Conservation (phyloP, 2,888 invertebrate genomes). For the Leucoma salicis region DNA sequence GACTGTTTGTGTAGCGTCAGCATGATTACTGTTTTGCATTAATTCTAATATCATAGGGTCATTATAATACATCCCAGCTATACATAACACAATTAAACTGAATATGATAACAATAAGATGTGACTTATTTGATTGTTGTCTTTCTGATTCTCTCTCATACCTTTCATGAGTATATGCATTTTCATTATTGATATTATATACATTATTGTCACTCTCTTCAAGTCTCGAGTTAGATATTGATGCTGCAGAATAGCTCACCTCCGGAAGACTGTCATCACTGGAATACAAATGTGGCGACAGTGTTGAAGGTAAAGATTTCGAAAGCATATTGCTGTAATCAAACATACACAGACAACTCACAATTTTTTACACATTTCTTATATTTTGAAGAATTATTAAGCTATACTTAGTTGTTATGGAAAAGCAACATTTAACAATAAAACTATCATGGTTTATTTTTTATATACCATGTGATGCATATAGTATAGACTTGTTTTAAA, state of each 20-base stretch:
- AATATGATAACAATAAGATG: constrained; percentile 13
- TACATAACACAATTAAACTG: constrained; percentile 11
- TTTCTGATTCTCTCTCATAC: constrained; percentile 5
- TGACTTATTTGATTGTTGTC: constrained; percentile 10
- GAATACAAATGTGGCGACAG: constrained; percentile 56
- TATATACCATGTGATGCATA: too few relatives aligned
- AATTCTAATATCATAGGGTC: constrained; percentile 5
- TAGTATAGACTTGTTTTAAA: too few relatives aligned
- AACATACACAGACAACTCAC: constrained; percentile 59
- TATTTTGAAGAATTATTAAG: too few relatives aligned
- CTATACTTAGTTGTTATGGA: too few relatives aligned
- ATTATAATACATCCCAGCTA: constrained; percentile 12
- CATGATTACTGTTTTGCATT: constrained; percentile 8
- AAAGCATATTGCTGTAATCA: constrained; percentile 62
- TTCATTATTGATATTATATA: constrained; percentile 11
- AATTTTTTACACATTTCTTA: constrained; percentile 29
- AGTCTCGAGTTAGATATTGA: constrained; percentile 18
- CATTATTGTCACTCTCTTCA: constrained; percentile 9
- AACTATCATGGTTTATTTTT: too few relatives aligned
- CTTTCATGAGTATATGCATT: constrained; percentile 7
- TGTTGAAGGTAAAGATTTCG: constrained; percentile 65
- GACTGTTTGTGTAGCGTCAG: constrained; percentile 25
- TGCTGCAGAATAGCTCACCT: constrained; percentile 16
- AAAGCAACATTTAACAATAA: too few relatives aligned
- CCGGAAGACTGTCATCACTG: constrained; percentile 49